Conservation (phyloP, 2,888 invertebrate species). For the Toxonevra muliebris region DNA sequence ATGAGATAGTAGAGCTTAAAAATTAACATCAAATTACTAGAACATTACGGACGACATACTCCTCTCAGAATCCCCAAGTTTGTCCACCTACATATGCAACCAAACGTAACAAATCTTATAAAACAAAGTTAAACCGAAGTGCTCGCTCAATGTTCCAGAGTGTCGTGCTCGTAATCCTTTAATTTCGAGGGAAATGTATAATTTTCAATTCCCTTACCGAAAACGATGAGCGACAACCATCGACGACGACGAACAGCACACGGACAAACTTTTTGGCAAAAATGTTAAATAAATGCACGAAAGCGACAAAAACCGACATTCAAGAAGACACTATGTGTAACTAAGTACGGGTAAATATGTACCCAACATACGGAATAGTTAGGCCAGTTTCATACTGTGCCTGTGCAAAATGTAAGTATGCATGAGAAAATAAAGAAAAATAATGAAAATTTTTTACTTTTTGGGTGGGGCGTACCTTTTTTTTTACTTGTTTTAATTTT, state of each 20-base stretch:
- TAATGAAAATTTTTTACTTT: conserved; percentile 24
- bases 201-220: conserved; percentile 24
- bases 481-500: background rate
- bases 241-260: background rate
- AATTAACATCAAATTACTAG: no score
- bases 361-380: conserved; percentile 10
- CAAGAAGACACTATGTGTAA: background rate
- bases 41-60: no score
- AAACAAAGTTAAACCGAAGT: background rate
- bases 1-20: no score
- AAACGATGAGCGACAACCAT: background rate
- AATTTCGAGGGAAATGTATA: conserved; percentile 31
- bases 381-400: background rate
- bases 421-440: conserved; percentile 22
- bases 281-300: conserved; percentile 14
- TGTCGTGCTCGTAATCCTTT: conserved; percentile 36
- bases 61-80: no score
- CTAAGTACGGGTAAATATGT: conserved; percentile 9
- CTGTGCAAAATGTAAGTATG: background rate
- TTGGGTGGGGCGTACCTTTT: conserved; percentile 34
- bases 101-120: background rate
- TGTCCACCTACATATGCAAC: background rate
- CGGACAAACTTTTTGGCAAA: background rate
- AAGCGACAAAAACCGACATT: background rate
- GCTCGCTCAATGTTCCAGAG: background rate